Base-by-base conservation (phyloP, 2,113 vertebrate species). In the Struthio camelus region DNA sequence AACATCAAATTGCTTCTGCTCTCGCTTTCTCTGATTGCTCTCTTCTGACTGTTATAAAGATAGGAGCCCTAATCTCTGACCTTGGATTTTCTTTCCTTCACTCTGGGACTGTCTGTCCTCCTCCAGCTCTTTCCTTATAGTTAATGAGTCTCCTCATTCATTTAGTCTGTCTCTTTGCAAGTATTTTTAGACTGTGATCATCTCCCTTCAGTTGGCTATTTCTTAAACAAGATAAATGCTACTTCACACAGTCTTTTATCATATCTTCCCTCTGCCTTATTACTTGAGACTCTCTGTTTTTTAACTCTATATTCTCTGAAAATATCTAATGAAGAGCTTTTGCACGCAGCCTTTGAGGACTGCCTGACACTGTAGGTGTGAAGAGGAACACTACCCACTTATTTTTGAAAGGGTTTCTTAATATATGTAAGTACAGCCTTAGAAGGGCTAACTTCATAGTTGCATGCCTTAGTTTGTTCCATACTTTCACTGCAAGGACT, bases 101-200 rank as follows among this genome's bases (percentile, higher is more conserved):
- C 56, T 71, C 58, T 84, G 86, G 94, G 64, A 94, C 87, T 95
- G 71, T 32, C 36, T 4, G 14, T 96, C 76, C 91, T 96, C 40
- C 69, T 89, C 77, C 85, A 93, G 70, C 92, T 83, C 34, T 87
- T 69, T 85, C 42, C 76, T 90, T 78, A 76, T 27, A 82, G 62
- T 73, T 96, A 96, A 94, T 93, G 83, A 96, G 87, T 85, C 75
- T 92, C 67, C 80, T 92, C 85, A 90, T 93, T 95, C 80, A 94
- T 94, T 93, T 88, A 58, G 82, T 90, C 85, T 92, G 92, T 82
- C 87, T 93, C 48, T 70, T 91, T 95, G 80, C 81, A 88, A 69
- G 77, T 97, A 97, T 97, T 96, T 97, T 96, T 97, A 96, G 93
- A 87, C 67, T 54, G 17, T 78, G 83, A 92, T 92, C 71, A 61